Conservation (phyloP, 2,888 invertebrate genomes). For the Ormyrus labotus region DNA sequence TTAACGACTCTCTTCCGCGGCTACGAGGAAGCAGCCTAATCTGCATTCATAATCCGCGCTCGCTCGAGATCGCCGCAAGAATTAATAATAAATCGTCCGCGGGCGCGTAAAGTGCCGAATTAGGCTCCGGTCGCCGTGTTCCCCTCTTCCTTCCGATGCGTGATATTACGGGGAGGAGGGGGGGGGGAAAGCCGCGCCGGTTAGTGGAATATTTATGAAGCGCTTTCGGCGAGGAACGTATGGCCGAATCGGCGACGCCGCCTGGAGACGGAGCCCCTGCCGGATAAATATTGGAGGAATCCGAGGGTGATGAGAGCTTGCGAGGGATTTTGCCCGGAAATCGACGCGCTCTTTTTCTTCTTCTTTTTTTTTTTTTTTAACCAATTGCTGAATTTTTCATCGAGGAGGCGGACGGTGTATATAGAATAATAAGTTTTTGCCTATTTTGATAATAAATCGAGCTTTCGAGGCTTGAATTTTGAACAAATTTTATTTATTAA, state of each 20-base stretch:
- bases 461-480: no score
- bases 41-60: conserved; percentile 43
- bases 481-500: no score
- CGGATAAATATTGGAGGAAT: neutral
- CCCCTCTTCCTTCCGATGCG: neutral
- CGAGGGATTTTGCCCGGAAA: neutral
- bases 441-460: no score
- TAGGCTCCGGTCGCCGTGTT: neutral
- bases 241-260: no score
- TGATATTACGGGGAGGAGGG: neutral
- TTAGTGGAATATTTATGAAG: conserved; percentile 55
- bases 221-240: neutral
- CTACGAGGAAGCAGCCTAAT: neutral
- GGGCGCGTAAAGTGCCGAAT: conserved; percentile 23
- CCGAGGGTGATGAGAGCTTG: conserved; percentile 1
- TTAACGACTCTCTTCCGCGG: conserved; percentile 29
- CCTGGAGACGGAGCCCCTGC: no score
- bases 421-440: no score
- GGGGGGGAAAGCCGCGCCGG: conserved; percentile 1
- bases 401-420: no score
- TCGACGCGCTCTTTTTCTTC: neutral
- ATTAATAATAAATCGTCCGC: conserved; percentile 38
- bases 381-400: no score
- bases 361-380: conserved; percentile 3
- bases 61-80: conserved; percentile 33